Conservation (phyloP, 2,113 vertebrate genomes). For the Paramormyrops kingsleyae region DNA sequence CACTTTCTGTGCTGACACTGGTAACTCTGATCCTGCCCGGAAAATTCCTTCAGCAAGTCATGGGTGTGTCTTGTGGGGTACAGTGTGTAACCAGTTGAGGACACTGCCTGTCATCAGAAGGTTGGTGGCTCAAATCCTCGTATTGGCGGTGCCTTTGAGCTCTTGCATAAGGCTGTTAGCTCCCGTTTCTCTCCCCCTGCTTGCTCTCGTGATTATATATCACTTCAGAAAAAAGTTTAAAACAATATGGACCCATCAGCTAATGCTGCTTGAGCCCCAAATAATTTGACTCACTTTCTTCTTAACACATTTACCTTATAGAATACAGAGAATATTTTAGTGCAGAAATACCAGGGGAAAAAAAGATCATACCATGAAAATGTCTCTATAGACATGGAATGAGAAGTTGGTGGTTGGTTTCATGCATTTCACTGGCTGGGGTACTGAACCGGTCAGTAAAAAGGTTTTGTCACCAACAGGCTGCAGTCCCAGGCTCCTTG, state of each 20-base stretch:
- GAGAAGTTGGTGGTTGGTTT: neutral
- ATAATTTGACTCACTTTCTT: neutral
- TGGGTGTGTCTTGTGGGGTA: neutral
- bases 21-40: neutral
- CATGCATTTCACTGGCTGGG: neutral
- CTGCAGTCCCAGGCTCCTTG: neutral
- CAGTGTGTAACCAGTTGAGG: neutral
- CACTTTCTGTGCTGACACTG: neutral
- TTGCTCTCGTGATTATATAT: neutral
- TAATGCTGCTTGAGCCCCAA: neutral
- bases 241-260: neutral
- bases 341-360: too few relatives aligned
- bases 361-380: neutral
- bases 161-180: neutral
- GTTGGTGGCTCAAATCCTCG: neutral
- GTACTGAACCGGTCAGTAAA: neutral
- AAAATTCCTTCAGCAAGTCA: neutral
- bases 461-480: neutral
- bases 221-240: neutral
- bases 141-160: neutral
- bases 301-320: neutral
- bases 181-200: neutral
- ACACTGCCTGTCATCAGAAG: neutral
- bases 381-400: neutral
- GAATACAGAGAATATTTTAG: neutral